These are phyloP conservation scores for Euphonia xanthogaster DNA, from an alignment of 2,797 vertebrate genomes.

Conservation along the genomic window DNA sequence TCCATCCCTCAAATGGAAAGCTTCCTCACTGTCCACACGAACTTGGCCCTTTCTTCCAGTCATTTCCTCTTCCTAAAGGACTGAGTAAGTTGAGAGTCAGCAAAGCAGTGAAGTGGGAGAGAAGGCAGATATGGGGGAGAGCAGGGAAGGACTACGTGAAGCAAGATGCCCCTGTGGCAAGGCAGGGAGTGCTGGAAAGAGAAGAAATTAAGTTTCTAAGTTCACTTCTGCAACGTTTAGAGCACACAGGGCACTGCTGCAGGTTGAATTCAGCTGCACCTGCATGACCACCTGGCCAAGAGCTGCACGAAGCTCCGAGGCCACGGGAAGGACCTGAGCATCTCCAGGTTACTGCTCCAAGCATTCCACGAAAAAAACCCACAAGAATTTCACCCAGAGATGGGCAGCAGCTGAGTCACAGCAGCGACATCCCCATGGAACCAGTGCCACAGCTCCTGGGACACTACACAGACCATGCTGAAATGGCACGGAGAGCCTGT, in stretches of 20 bases:
- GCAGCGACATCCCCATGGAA: fast-evolving
- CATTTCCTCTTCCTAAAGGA: not conserved
- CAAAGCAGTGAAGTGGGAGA: not conserved
- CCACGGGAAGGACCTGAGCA: fast-evolving
- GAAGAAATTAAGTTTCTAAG: not conserved
- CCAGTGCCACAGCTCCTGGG: not conserved
- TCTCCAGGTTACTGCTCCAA: not conserved
- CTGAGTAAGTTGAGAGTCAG: not conserved
- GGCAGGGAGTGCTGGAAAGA: not conserved
- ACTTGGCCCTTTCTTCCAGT: not conserved
- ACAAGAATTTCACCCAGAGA: not conserved
- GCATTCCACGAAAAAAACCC: not conserved
- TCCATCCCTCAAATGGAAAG: not conserved
- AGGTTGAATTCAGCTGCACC: not conserved
- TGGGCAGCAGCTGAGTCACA: not conserved
- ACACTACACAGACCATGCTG: fast-evolving
- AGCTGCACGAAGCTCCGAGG: not conserved
- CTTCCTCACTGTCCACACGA: not conserved
- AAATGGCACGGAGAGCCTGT: not conserved
- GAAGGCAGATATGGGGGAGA: not conserved
- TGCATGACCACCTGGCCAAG: not conserved
- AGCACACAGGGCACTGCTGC: not conserved
- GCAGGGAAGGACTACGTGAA: not conserved
- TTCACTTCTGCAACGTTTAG: not conserved
- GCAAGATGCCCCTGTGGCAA: not conserved